Percentiles rank a stretch among this genome's conserved stretches.
phyloP scores from a whole-genome alignment of 2,888 invertebrate species.

The Ormyrus pomaceus region DNA sequence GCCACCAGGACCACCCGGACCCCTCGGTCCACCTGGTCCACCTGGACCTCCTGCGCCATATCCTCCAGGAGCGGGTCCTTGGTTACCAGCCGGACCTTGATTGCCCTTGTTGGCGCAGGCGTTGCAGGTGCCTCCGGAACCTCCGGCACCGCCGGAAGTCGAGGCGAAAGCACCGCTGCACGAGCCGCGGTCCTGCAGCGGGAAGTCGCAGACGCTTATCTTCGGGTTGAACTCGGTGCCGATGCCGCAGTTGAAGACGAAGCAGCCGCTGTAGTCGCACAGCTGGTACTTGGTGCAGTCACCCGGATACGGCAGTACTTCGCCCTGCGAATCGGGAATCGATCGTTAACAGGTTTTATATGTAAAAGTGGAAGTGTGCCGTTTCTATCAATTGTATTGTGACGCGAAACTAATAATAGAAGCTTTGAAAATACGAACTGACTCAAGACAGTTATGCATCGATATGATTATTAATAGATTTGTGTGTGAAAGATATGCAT shows the following conservation, averaged over 20 bases:
- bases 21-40: background rate
- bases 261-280: constrained; percentile 67
- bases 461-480: too few relatives aligned
- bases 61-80: background rate
- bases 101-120: background rate
- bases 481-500: too few relatives aligned
- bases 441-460: too few relatives aligned
- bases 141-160: too few relatives aligned
- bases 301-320: constrained; percentile 60
- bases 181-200: constrained; percentile 59
- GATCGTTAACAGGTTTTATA: background rate
- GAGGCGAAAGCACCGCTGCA: constrained; percentile 46
- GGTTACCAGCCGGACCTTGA: background rate
- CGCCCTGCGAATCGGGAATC: constrained; percentile 53
- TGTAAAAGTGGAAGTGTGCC: background rate
- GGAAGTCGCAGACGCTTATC: constrained; percentile 65
- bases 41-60: background rate
- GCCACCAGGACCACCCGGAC: background rate
- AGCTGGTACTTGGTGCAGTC: constrained; percentile 65
- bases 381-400: too few relatives aligned
- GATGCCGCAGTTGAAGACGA: constrained; percentile 62
- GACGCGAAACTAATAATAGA: too few relatives aligned
- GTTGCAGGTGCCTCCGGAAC: background rate
- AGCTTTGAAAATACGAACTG: too few relatives aligned
- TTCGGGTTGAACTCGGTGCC: constrained; percentile 68